Percentiles rank a stretch among this genome's conserved stretches.
Evolutionary conservation across 2,797 vertebrate species (phyloP).

Genomic region (Parauchenoglanis ngamensis): DNA sequence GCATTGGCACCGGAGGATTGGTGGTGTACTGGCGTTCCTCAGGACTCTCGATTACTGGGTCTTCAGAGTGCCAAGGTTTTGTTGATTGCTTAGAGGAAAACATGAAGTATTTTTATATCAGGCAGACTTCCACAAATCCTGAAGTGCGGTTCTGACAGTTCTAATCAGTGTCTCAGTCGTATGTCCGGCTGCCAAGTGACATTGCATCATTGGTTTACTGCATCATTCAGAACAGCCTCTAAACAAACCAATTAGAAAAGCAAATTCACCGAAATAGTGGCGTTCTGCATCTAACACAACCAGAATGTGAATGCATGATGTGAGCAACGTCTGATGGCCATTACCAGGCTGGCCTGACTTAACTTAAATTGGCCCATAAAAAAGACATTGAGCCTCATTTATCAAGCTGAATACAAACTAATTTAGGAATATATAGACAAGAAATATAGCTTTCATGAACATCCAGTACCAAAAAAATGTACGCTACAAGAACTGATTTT

Average conservation of each 20-base stretch:
- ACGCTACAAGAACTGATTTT: not conserved
- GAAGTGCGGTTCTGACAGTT: constrained; percentile 2
- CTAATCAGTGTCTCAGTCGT: not conserved
- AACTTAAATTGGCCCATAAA: not conserved
- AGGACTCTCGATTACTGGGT: not conserved
- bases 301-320: constrained; percentile 61
- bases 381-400: not conserved
- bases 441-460: not conserved
- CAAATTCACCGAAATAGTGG: constrained; percentile 69
- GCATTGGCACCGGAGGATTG: not conserved
- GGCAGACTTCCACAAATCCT: not conserved
- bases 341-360: not conserved
- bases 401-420: not conserved
- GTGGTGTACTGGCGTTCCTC: not conserved
- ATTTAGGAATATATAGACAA: not conserved
- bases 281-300: constrained; percentile 66
- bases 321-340: not conserved
- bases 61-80: not conserved
- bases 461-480: not conserved
- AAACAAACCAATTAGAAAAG: constrained; percentile 71
- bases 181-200: constrained; percentile 6
- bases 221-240: constrained; percentile 64
- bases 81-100: not conserved
- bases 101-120: constrained; percentile 19
- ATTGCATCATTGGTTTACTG: constrained; percentile 27